Conservation (phyloP, 2,797 vertebrate species). For the Eulemur coronatus region DNA sequence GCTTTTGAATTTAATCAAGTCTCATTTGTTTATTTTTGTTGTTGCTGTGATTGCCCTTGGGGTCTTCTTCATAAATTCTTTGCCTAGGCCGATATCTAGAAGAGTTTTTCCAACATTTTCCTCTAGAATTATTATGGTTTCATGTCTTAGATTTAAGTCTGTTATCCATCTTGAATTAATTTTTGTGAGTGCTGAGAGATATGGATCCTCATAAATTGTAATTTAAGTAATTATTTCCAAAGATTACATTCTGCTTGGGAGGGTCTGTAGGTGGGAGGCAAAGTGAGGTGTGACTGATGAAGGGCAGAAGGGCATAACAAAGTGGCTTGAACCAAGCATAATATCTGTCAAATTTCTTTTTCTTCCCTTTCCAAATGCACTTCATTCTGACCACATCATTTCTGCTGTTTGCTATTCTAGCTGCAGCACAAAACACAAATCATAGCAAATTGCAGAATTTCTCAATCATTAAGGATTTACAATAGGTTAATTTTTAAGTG, state of each 20-base stretch:
- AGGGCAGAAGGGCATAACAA: background rate
- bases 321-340: background rate
- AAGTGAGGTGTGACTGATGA: background rate
- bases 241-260: background rate
- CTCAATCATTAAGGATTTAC: conserved; percentile 76
- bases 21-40: too few relatives aligned
- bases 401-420: conserved; percentile 70
- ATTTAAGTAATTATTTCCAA: conserved; percentile 38
- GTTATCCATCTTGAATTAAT: too few relatives aligned
- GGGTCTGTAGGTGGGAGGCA: background rate
- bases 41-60: too few relatives aligned
- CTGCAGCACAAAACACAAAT: conserved; percentile 61
- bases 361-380: conserved; percentile 15
- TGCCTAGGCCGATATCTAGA: too few relatives aligned
- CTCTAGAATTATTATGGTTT: too few relatives aligned
- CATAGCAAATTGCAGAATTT: conserved; percentile 74
- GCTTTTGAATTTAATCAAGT: too few relatives aligned
- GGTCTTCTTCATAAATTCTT: too few relatives aligned
- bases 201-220: background rate
- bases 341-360: conserved; percentile 30
- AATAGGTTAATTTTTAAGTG: conserved; percentile 80
- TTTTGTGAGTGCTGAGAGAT: too few relatives aligned
- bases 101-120: too few relatives aligned
- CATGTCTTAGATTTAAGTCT: too few relatives aligned
- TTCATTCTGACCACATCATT: conserved; percentile 32